Evolutionary conservation across 2,113 vertebrate genomes (phyloP).

Genomic region (Ailurus styani): DNA sequence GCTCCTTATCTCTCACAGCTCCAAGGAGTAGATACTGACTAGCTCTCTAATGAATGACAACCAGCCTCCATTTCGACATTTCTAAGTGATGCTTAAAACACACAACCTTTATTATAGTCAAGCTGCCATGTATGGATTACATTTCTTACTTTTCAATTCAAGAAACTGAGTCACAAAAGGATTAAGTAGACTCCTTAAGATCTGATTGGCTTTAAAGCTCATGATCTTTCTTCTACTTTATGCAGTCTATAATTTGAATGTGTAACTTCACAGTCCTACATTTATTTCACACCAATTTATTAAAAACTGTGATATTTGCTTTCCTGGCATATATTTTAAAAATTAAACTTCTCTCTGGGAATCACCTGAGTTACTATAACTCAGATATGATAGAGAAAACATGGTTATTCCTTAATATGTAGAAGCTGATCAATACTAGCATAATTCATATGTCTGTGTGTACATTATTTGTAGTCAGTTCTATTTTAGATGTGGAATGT

Average conservation of each 20-base stretch:
- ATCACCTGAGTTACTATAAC: neutral
- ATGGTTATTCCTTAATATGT: neutral
- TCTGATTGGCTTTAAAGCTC: neutral
- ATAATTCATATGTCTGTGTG: neutral
- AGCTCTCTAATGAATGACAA: neutral
- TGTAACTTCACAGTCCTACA: neutral
- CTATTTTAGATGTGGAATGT: neutral
- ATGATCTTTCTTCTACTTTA: neutral
- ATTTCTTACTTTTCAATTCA: neutral
- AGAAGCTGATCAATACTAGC: neutral
- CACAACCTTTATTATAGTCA: neutral
- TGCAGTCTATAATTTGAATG: neutral
- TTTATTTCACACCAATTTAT: neutral
- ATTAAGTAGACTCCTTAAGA: neutral
- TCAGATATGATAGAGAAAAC: neutral
- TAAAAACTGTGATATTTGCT: neutral
- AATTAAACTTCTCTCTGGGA: neutral
- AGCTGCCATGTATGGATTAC: neutral
- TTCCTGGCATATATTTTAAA: neutral
- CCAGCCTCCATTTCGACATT: neutral
- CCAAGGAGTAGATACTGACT: neutral
- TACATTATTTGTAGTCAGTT: neutral
- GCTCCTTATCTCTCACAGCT: neutral
- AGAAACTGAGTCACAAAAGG: neutral
- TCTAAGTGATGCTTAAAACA: neutral